Evolutionary conservation across 37 sponge, comb jelly and placozoan species (phyloP).

Genomic region (Hormiphora californensis): DNA sequence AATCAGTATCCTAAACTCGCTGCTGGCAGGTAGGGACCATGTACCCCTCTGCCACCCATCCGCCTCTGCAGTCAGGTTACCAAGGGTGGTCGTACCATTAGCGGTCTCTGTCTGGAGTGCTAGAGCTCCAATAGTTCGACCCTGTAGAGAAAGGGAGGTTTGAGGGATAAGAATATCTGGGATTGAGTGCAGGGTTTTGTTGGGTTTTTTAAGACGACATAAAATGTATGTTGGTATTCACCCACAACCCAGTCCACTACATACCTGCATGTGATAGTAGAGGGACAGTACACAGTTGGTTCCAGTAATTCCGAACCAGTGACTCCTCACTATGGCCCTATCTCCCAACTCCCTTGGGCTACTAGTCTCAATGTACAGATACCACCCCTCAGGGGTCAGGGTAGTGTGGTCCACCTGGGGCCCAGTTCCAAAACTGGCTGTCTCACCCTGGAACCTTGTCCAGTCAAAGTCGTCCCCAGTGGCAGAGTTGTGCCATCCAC

Average conservation of each 20-base stretch:
- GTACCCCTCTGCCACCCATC: conserved; percentile 34
- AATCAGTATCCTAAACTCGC: conserved; percentile 35
- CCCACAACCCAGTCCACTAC: background rate
- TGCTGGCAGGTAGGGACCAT: background rate
- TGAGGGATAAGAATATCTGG: too few relatives aligned
- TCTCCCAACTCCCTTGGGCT: background rate
- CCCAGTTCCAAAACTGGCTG: conserved; percentile 51
- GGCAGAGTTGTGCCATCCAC: conserved; percentile 58
- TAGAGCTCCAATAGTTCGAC: conserved; percentile 8
- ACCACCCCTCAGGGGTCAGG: conserved; percentile 43
- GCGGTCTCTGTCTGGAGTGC: background rate
- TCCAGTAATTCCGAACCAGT: conserved; percentile 18
- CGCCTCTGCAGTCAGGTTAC: conserved; percentile 39
- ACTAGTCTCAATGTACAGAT: conserved; percentile 58
- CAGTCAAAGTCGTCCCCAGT: conserved; percentile 43
- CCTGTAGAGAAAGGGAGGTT: too few relatives aligned
- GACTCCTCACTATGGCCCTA: conserved; percentile 1
- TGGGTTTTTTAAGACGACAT: background rate
- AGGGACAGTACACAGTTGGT: conserved; percentile 25
- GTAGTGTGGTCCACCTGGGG: conserved; percentile 57
- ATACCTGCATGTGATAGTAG: conserved; percentile 56
- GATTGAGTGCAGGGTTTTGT: background rate
- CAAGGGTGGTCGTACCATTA: background rate
- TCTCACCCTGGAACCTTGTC: conserved; percentile 54
- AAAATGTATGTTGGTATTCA: background rate